These are phyloP conservation scores for Bufo bufo DNA, from an alignment of 2,113 vertebrate genomes.

Conservation along the genomic window DNA sequence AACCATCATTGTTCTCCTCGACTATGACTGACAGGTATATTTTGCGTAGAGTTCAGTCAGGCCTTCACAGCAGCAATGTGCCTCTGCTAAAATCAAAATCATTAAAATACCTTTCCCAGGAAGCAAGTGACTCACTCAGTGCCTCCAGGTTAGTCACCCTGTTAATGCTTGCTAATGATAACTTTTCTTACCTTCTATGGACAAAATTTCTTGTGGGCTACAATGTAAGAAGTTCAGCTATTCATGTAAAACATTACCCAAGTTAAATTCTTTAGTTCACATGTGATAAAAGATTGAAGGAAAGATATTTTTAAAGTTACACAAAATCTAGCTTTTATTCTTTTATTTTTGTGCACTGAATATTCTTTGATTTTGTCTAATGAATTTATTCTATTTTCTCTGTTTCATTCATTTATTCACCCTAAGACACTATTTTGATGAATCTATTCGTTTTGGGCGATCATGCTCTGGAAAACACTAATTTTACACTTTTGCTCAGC, in stretches of 20 bases:
- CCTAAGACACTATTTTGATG: not conserved
- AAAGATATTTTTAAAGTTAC: not conserved
- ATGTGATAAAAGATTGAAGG: not conserved
- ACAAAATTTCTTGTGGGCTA: not conserved
- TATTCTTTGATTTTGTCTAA: not conserved
- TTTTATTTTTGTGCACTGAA: no score
- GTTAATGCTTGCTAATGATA: not conserved
- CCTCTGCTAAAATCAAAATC: not conserved
- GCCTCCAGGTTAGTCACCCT: constrained; percentile 3
- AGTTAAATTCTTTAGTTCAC: not conserved
- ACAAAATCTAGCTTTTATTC: not conserved
- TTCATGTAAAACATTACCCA: not conserved
- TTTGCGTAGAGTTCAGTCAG: not conserved
- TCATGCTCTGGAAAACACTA: no score
- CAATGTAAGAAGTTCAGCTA: not conserved
- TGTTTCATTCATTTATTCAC: not conserved
- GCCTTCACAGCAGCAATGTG: not conserved
- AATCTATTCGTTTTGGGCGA: no score
- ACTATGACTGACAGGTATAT: constrained; percentile 10
- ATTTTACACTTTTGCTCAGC: no score
- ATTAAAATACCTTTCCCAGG: not conserved
- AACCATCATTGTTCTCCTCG: not conserved
- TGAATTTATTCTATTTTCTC: not conserved
- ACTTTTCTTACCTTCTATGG: not conserved
- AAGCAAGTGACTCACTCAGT: constrained; percentile 7